phyloP scores from a whole-genome alignment of 1,140 invertebrate genomes.

The Leptopilina boulardi region DNA sequence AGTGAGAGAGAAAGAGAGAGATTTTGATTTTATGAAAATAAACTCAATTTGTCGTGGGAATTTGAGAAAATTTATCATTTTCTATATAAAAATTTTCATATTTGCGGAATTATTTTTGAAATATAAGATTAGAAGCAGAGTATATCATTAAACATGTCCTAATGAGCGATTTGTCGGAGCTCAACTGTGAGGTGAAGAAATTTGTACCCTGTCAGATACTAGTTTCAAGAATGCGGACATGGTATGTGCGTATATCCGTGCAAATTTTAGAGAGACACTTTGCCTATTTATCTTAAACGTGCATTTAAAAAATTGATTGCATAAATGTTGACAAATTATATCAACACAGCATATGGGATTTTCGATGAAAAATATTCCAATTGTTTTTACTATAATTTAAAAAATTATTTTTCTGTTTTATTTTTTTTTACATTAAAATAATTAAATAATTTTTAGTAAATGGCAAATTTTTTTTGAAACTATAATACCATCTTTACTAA shows the following conservation, averaged over 20 bases:
- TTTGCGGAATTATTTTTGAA: not conserved
- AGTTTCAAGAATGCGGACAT: conserved; percentile 11
- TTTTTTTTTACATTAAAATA: too few species aligned
- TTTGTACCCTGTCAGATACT: conserved; percentile 23
- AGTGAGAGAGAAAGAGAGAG: too few species aligned
- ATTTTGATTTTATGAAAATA: too few species aligned
- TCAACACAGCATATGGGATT: not conserved
- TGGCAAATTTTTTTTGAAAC: too few species aligned
- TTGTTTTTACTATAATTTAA: too few species aligned
- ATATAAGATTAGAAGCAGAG: not conserved
- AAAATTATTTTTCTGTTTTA: too few species aligned
- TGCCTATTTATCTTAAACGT: not conserved
- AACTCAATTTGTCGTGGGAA: too few species aligned
- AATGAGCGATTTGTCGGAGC: conserved; percentile 6
- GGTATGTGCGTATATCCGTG: not conserved
- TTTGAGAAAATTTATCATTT: not conserved
- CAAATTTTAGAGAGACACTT: conserved; percentile 7
- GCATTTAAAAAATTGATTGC: not conserved
- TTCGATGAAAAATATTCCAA: too few species aligned
- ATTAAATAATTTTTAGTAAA: too few species aligned
- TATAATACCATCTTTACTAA: too few species aligned
- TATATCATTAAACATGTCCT: conserved; percentile 9
- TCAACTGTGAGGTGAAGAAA: not conserved
- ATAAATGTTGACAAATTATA: not conserved
- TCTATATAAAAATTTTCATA: not conserved